Conservation (phyloP, 2,113 vertebrate species). For the Bubo blakistoni region DNA sequence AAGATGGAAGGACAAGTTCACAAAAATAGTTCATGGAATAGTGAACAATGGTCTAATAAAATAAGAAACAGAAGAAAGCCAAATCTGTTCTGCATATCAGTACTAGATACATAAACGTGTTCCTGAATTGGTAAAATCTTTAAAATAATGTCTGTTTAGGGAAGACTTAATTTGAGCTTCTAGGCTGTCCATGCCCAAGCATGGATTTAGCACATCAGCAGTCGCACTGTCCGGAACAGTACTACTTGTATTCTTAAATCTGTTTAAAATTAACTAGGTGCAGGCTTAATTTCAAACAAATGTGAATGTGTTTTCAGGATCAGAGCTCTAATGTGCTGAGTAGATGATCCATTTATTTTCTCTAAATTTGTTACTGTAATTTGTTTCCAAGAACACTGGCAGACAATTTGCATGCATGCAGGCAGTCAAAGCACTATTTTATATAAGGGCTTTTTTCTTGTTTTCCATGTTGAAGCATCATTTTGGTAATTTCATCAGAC, state of each 20-base stretch:
- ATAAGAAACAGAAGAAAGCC: slow-evolving; percentile 73
- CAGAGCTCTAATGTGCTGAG: not conserved
- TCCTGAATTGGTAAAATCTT: slow-evolving; percentile 35
- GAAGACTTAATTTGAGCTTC: slow-evolving; percentile 55
- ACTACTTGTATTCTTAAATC: not conserved
- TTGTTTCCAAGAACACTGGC: not conserved
- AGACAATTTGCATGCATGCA: not conserved
- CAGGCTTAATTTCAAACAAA: not conserved
- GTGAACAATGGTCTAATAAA: slow-evolving; percentile 62
- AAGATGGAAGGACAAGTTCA: slow-evolving; percentile 32
- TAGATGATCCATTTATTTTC: not conserved
- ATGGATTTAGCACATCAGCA: not conserved
- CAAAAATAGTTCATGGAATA: slow-evolving; percentile 34
- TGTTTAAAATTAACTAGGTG: not conserved
- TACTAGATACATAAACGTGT: slow-evolving; percentile 3
- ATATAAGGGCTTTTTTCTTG: not conserved
- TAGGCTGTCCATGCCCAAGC: not conserved
- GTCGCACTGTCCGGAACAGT: not conserved
- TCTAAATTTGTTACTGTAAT: slow-evolving; percentile 18
- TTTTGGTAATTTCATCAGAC: slow-evolving; percentile 7
- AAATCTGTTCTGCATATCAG: slow-evolving; percentile 24
- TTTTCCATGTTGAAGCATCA: not conserved
- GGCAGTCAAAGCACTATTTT: not conserved
- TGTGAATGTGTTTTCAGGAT: not conserved
- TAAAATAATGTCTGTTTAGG: slow-evolving; percentile 8